Percentiles rank a stretch among this genome's conserved stretches.
phyloP scores from a whole-genome alignment of 2,113 vertebrate species.

The Choloepus hoffmanni region DNA sequence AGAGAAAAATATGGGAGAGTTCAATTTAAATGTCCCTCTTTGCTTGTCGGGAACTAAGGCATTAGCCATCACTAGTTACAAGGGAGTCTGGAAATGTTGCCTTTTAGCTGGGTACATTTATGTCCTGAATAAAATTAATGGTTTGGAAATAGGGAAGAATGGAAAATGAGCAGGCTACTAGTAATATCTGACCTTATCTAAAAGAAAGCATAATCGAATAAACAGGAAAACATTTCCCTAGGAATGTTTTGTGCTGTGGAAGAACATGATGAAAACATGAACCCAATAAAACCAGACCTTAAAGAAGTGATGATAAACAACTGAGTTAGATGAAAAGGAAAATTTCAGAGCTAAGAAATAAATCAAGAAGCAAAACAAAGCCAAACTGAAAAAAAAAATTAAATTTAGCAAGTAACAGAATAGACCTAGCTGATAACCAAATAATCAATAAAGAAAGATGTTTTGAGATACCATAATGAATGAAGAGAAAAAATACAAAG shows the following conservation, averaged over 20 bases:
- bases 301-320: not conserved
- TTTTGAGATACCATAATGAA: not conserved
- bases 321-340: constrained; percentile 19
- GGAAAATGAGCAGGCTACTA: not conserved
- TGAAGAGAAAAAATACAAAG: not conserved
- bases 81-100: not conserved
- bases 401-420: not conserved
- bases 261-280: not conserved
- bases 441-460: constrained; percentile 27
- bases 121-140: not conserved
- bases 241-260: not conserved
- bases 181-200: not conserved
- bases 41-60: not conserved
- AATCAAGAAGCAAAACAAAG: constrained; percentile 40
- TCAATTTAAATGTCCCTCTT: not conserved
- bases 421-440: not conserved
- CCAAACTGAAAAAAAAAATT: not conserved
- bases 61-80: not conserved
- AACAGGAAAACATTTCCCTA: not conserved
- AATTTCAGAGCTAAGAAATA: constrained; percentile 20
- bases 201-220: not conserved
- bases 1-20: not conserved
- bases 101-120: not conserved
- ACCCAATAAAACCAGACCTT: not conserved
- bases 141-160: not conserved